phyloP scores from a whole-genome alignment of 2,113 vertebrate genomes.

The Lota lota region DNA sequence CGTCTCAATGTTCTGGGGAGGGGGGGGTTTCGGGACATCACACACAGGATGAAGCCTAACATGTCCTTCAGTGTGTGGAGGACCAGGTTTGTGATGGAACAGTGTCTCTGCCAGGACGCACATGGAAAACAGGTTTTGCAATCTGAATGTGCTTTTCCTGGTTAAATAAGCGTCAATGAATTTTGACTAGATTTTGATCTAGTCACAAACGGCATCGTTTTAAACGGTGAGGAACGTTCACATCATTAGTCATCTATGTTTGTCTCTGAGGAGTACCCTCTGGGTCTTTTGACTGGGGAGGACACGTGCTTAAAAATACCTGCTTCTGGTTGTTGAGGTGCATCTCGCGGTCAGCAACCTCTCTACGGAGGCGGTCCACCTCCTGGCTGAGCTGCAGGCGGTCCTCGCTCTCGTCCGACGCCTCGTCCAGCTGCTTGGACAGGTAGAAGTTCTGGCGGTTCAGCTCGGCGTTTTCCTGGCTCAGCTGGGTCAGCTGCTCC shows the following conservation, averaged over 20 bases:
- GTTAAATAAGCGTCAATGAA: too few relatives aligned
- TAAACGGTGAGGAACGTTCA: too few relatives aligned
- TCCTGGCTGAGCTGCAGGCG: slow-evolving; percentile 89
- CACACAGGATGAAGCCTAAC: too few relatives aligned
- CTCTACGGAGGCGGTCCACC: slow-evolving; percentile 90
- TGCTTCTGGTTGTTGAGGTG: slow-evolving; percentile 99
- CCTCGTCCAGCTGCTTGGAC: slow-evolving; percentile 95
- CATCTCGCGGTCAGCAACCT: slow-evolving; percentile 96
- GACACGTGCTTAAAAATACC: slow-evolving; percentile 47
- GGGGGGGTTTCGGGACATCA: not conserved
- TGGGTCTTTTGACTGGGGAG: not conserved
- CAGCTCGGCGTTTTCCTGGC: slow-evolving; percentile 94
- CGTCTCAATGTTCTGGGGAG: slow-evolving; percentile 93
- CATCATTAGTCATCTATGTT: too few relatives aligned
- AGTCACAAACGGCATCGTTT: too few relatives aligned
- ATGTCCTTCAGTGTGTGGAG: too few relatives aligned
- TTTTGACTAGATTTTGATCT: too few relatives aligned
- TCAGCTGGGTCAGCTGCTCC: slow-evolving; percentile 95
- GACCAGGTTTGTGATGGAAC: too few relatives aligned
- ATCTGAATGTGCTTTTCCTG: too few relatives aligned
- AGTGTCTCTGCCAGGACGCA: too few relatives aligned
- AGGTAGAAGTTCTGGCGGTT: slow-evolving; percentile 98
- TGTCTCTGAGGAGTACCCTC: too few relatives aligned
- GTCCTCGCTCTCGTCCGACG: slow-evolving; percentile 87
- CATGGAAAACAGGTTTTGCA: too few relatives aligned